A percentile compares a stretch with the other conserved stretches of the same genome.
phyloP scores from a whole-genome alignment of 2,113 vertebrate species.

The Gasterosteus nipponicus region DNA sequence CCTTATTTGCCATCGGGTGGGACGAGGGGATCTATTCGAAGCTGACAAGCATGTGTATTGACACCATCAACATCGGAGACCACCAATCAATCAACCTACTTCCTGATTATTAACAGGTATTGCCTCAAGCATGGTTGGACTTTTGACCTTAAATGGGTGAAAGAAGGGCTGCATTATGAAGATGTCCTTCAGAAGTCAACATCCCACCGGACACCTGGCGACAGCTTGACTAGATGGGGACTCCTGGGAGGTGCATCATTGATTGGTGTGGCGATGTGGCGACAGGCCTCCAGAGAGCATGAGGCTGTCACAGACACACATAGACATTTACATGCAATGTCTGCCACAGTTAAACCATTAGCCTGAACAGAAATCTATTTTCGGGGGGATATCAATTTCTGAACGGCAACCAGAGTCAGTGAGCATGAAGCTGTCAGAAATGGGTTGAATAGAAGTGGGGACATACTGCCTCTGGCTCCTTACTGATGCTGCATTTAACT shows the following conservation, averaged over 20 bases:
- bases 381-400: conserved; percentile 45
- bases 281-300: conserved; percentile 33
- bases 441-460: conserved; percentile 22
- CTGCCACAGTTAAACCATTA: conserved; percentile 44
- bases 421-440: conserved; percentile 40
- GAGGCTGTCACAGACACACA: conserved; percentile 9
- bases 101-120: conserved; percentile 59
- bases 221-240: conserved; percentile 61
- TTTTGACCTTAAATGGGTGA: conserved; percentile 66
- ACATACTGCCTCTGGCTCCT: conserved; percentile 27
- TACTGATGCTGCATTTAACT: conserved; percentile 28
- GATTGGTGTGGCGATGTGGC: conserved; percentile 55
- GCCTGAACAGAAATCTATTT: conserved; percentile 53
- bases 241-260: conserved; percentile 67
- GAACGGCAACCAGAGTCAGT: conserved; percentile 43
- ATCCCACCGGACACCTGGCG: conserved; percentile 49
- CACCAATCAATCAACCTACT: conserved; percentile 40
- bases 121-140: conserved; percentile 43
- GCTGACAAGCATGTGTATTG: conserved; percentile 24
- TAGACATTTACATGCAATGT: conserved; percentile 14
- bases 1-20: conserved; percentile 20
- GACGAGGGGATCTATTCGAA: neutral
- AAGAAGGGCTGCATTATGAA: conserved; percentile 45
- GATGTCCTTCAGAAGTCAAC: conserved; percentile 52
- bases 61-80: neutral